Conservation (phyloP, 2,888 invertebrate genomes). For the Craniophora ligustri region DNA sequence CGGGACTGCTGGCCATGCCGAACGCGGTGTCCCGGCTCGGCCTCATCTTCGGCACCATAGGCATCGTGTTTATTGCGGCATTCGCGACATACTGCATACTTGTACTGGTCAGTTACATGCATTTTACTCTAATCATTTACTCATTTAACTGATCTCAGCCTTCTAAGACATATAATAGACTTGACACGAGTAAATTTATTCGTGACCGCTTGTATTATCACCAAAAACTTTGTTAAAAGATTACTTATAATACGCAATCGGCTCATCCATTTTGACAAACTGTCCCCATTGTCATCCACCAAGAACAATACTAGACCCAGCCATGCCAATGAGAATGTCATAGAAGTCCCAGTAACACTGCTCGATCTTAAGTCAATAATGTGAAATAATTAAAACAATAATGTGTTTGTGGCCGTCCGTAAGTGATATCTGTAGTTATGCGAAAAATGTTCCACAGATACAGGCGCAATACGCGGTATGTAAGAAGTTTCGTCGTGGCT, state of each 20-base stretch:
- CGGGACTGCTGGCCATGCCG: constrained; percentile 97
- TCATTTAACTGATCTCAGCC: neutral
- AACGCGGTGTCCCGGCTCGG: constrained; percentile 87
- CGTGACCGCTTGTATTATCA: too few species aligned
- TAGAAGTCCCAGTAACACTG: too few species aligned
- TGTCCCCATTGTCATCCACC: too few species aligned
- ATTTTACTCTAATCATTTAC: neutral
- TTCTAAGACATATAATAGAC: too few species aligned
- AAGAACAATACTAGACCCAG: too few species aligned
- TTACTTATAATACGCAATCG: too few species aligned
- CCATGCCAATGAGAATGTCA: too few species aligned
- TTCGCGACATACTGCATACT: constrained; percentile 93
- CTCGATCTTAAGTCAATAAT: too few species aligned
- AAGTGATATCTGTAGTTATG: too few species aligned
- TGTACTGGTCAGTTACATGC: constrained; percentile 89
- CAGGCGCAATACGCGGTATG: constrained; percentile 24
- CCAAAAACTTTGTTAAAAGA: too few species aligned
- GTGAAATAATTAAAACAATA: neutral
- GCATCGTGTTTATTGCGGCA: constrained; percentile 90
- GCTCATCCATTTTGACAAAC: too few species aligned
- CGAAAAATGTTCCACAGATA: constrained; percentile 12
- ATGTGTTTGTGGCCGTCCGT: neutral
- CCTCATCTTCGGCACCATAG: constrained; percentile 89
- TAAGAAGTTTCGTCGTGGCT: constrained; percentile 75
- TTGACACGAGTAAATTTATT: too few species aligned